Base-by-base conservation (phyloP, 1,140 invertebrate species). In the Battus philenor region DNA sequence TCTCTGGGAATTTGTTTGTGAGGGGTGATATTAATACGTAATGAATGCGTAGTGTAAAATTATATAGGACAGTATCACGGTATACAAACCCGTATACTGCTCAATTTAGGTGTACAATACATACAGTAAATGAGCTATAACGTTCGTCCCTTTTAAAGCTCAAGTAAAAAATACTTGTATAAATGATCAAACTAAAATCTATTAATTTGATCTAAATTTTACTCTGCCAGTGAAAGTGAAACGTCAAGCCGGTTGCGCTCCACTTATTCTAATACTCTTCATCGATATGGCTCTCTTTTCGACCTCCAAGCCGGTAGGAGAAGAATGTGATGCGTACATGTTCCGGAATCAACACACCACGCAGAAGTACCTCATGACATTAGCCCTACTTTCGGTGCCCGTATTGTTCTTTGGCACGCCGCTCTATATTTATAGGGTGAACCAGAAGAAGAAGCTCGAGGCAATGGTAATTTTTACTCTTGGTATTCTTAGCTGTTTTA, bases 371-470 rank as follows among this genome's bases (percentile, higher is more conserved):
- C 86, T 99, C 4, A 89, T 99, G 0, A 12, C 95, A 0, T 51
- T 95, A 7, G 95, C 95, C 2, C 48, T 98, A 0, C 50, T 94
- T 2, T 98, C 96, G 72, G 89, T 99, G 34, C 98, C 98, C 1
- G 94, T 96, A 88, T 95, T 99, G 94, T 86, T 99, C 27, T 79
- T 97, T 0, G 93, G 92, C 1, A 98, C 98, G 80, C 98, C 98
- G 0, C 67, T 97, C 1, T 90, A 92, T 45, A 85, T 95, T 10
- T 82, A 94, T 50, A 88, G 93, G 0, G 88, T 91, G 66, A 87
- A 90, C 34, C 87, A 89, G 33, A 70, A 52, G 30, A 73, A 61
- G 34, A 71, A 52, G 16, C 44, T 58, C 26, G 41, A 56, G 20
- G 45, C 51, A 6, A 11, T 54, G 50, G 71, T 68, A 47, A 57